These are phyloP conservation scores for Brachyalestes nurse DNA, from an alignment of 2,797 vertebrate species.

Conservation along the genomic window DNA sequence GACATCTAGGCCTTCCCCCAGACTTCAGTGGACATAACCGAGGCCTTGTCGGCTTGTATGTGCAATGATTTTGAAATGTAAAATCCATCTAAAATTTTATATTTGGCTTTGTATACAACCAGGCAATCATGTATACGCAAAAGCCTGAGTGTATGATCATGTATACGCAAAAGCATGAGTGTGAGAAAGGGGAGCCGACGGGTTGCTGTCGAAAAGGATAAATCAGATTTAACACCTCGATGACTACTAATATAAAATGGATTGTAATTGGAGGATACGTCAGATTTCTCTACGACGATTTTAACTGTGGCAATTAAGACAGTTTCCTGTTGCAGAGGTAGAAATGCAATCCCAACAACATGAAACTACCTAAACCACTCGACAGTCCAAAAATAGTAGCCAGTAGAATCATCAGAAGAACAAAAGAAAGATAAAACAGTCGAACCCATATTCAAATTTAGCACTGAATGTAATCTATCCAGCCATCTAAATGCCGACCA, in stretches of 20 bases:
- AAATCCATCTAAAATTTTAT: too few species aligned
- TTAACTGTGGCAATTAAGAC: constrained; percentile 89
- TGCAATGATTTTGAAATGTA: constrained; percentile 15
- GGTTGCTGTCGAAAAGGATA: neutral
- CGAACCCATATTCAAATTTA: neutral
- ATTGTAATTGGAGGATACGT: neutral
- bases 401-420: neutral
- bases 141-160: too few species aligned
- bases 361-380: constrained; percentile 98
- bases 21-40: constrained; percentile 88
- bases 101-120: too few species aligned
- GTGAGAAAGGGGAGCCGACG: too few species aligned
- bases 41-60: constrained; percentile 86
- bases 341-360: constrained; percentile 92
- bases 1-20: constrained; percentile 76
- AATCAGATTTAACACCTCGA: neutral
- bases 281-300: constrained; percentile 2
- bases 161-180: too few species aligned
- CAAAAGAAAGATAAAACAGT: neutral
- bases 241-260: neutral
- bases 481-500: neutral
- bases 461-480: neutral
- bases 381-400: constrained; percentile 72
- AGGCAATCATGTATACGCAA: too few species aligned
- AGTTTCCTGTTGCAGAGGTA: constrained; percentile 95